Evolutionary conservation across 2,797 vertebrate species (phyloP), one percentile per base, ranked within the genome.

Genomic region (Gobio occitaniae): DNA sequence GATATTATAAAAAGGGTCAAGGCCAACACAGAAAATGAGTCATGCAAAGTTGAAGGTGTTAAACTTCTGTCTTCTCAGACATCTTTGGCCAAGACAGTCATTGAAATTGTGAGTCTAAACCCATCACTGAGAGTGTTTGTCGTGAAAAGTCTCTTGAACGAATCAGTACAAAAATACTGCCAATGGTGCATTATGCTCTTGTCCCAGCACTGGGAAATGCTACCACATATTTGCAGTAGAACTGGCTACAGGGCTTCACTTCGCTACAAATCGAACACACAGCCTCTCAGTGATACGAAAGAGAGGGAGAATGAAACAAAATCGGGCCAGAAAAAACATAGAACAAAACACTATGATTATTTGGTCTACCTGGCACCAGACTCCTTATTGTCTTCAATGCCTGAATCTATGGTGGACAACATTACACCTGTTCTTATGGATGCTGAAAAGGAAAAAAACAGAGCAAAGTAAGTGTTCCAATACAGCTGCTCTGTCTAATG

Each of bases 51-150:
- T 36, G 32, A 77, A 52, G 12, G 17, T 61, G 11, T 32, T n/a
- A 61, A 36, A 19, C 56, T 61, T n/a, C 21, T 71, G n/a, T 16
- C 6, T 48, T 61, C 77, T 16, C 77, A 44, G 76, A 78, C 15
- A 56, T 71, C 66, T 17, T 47, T 72, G 13, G 80, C 52, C 11
- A 29, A 16, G 36, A 25, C 25, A 25, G 25, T 71, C 29, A 29
- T 15, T 56, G 52, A 82, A 59, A 82, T 82, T n/a, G 48, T 82
- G 36, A 82, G 80, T 44, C n/a, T 82, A 6, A 56, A 82, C 47
- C 0, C 52, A 41, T n/a, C 66, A 38, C 15, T 54, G 29, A 44
- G 50, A 19, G 80, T 74, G 11, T 75, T 83, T 56, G 50, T 74
- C 13, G 54, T 83, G 4, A 74, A 75, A 83, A 63, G 36, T 82